phyloP scores from a whole-genome alignment of 2,888 invertebrate genomes.

The Eristalis pertinax region DNA sequence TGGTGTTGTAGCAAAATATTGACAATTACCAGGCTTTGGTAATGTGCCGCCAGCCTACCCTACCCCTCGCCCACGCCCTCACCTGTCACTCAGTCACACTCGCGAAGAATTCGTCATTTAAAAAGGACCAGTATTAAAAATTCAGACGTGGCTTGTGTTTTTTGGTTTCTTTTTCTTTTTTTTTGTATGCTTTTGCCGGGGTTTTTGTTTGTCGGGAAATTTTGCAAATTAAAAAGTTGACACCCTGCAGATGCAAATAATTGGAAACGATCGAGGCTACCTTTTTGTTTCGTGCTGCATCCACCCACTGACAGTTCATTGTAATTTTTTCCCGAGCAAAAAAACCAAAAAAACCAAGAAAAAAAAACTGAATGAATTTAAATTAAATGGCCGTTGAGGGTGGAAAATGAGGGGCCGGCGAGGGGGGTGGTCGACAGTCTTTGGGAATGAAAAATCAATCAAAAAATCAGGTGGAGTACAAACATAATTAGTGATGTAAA shows the following conservation, averaged over 20 bases:
- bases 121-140: background rate
- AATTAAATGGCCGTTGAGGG: background rate
- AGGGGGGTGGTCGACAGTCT: background rate
- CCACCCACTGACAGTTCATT: background rate
- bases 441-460: background rate
- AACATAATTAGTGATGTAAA: constrained; percentile 10
- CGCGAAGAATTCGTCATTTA: background rate
- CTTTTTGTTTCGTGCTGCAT: background rate
- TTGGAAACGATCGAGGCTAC: background rate
- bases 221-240: constrained; percentile 11
- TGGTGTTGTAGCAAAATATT: constrained; percentile 1
- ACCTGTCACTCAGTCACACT: background rate
- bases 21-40: background rate
- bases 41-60: background rate
- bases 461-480: background rate
- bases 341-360: too few species aligned
- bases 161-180: background rate
- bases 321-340: background rate
- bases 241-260: constrained; percentile 21
- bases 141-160: background rate
- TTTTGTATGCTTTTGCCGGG: too few species aligned
- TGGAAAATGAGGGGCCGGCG: background rate
- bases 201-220: background rate
- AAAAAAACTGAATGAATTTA: background rate
- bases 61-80: too few species aligned